Evolutionary conservation across 1,140 invertebrate genomes (phyloP).

Genomic region (Oedothorax gibbosus): DNA sequence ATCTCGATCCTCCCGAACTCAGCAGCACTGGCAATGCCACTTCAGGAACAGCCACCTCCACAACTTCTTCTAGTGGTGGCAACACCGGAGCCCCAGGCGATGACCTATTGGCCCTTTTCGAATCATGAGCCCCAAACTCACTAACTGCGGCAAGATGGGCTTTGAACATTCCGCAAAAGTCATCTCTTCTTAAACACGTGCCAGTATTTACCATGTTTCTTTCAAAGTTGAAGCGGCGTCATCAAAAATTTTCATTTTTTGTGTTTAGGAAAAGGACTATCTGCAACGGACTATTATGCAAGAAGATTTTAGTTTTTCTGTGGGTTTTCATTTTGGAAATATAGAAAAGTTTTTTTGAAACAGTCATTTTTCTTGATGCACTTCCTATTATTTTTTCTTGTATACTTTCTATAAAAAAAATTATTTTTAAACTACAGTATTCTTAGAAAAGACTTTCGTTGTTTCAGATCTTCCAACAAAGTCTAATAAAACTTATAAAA

Average conservation of each 20-base stretch:
- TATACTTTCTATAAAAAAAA: no score
- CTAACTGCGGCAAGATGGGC: conserved; percentile 15
- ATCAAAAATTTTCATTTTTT: no score
- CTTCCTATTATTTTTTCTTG: no score
- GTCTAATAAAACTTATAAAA: no score
- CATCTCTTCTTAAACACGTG: conserved; percentile 44
- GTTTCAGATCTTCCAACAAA: conserved; percentile 11
- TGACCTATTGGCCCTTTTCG: conserved; percentile 57
- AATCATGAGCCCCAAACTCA: conserved; percentile 39
- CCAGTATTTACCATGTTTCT: conserved; percentile 51
- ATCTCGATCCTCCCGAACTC: conserved; percentile 88
- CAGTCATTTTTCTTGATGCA: no score
- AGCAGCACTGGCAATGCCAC: conserved; percentile 77
- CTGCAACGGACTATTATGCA: no score
- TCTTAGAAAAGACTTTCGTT: not conserved
- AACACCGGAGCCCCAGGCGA: conserved; percentile 70
- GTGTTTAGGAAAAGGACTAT: no score
- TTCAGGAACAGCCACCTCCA: conserved; percentile 69
- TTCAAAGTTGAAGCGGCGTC: not conserved
- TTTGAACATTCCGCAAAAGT: conserved; percentile 32
- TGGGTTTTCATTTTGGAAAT: no score
- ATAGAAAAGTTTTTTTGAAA: no score
- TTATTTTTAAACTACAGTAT: conserved; percentile 5
- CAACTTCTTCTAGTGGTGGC: conserved; percentile 35
- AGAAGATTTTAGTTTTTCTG: no score